Evolutionary conservation across 2,113 vertebrate genomes (phyloP), one percentile per base, ranked within the genome.

Genomic region (Oncorhynchus tshawytscha): DNA sequence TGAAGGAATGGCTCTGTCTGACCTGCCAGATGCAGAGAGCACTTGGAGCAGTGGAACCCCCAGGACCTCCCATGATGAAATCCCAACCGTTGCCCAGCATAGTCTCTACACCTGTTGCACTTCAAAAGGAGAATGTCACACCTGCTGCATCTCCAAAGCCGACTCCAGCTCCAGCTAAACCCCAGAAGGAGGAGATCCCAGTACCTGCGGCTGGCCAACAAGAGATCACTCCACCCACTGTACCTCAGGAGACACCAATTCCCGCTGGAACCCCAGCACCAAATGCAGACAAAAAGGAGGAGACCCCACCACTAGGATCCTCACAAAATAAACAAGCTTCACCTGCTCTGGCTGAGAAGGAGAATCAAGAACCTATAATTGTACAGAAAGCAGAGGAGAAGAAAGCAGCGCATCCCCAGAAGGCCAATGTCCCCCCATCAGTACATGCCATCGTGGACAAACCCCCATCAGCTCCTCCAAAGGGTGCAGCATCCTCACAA

Each of bases 241-340:
- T 34, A 7, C 5, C 5, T 34, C 31, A 34, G 31, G 31, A 7
- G 31, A 34, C 31, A 34, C 31, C 31, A 34, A 1, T 4, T 12
- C 13, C 48, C 13, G 13, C 48, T 51, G 48, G 9, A 15, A 51
- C 13, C 48, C 8, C 48, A 20, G 87, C 92, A 75, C 73, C 90
- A 49, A 88, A 84, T 75, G 90, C 92, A 45, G 91, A 34, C 31
- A 34, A 93, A 39, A 88, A 94, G 67, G 6, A 84, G 24, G 89
- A 86, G 79, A 75, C 20, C 7, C 86, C 90, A 77, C 84, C 90
- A 24, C 85, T 90, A 20, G 79, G 85, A 70, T 90, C 88, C 73
- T 88, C 91, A 34, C 31, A 34, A 34, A 0, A 34, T 15, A 92
- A 91, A 79, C 82, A 85, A 49, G 31, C 85, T 27, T n/a, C 72